Base-by-base conservation (phyloP, 2,113 vertebrate species). In the Canis aureus region DNA sequence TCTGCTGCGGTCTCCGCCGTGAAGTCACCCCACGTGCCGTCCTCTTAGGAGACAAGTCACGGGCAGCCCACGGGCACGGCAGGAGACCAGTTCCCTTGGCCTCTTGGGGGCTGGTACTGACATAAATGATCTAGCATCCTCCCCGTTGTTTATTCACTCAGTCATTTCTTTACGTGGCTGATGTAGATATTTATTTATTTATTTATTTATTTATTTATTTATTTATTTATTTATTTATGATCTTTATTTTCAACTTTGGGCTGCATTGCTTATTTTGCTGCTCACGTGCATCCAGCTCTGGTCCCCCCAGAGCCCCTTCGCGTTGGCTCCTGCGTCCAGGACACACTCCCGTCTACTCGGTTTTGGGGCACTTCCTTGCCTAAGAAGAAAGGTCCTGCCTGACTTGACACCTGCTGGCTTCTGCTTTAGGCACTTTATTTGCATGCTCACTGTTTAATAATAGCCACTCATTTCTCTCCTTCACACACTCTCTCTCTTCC, bases 211-310 rank as follows among this genome's bases (percentile, higher is more conserved):
- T 43, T 43, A 43, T 43, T 43, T 43, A 43, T 43, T 43, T 43
- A 43, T 43, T 43, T 43, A 43, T 43, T 43, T 43, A 43, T 43
- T 43, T 43, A 43, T 43, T 43, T 43, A 43, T 43, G 6, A 43
- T 43, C 6, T 43, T 43, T 43, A 20, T 32, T 35, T 87, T 49
- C 10, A 53, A 25, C 17, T 67, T 29, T 2, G 27, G n/a, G 35
- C 25, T 7, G 1, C 6, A 1, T 20, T 5, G 8, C 64, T 55
- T 53, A 1, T 23, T n/a, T n/a, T 3, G 2, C 12, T 35, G 27
- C 38, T 81, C 25, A 51, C 2, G 2, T 8, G 0, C 8, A n/a
- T 16, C 11, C 49, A 12, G 12, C 23, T 51, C 4, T 13, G 80
- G 79, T 29, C 11, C 2, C 1, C 0, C 8, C 27, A 35, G 38